Conservation (phyloP, 1,140 invertebrate genomes). For the Lordiphosa collinella region DNA sequence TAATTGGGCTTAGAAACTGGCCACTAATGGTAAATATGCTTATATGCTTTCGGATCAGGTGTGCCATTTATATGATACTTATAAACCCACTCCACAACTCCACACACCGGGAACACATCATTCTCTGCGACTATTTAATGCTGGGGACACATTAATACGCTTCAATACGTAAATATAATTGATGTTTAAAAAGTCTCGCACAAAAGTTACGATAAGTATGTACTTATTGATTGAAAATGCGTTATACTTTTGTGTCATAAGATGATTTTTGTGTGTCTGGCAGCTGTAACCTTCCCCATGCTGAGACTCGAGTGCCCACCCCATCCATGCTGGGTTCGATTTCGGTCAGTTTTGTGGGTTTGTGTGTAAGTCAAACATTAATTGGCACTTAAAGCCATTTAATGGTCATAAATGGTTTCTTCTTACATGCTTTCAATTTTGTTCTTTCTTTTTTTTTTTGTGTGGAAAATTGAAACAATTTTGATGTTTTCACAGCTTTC, state of each 20-base stretch:
- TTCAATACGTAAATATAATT: conserved; percentile 67
- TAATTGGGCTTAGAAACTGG: too few species aligned
- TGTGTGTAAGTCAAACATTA: conserved; percentile 62
- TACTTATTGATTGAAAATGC: conserved; percentile 25
- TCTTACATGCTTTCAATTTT: conserved; percentile 9
- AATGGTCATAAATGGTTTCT: conserved; percentile 38
- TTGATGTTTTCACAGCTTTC: conserved; percentile 63
- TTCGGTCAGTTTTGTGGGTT: conserved; percentile 13
- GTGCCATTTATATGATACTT: too few species aligned
- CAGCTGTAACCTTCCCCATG: conserved; percentile 53
- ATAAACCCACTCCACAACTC: too few species aligned
- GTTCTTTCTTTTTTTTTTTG: conserved; percentile 16
- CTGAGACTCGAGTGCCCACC: conserved; percentile 18
- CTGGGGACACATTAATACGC: conserved; percentile 48
- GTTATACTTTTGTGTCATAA: conserved; percentile 57
- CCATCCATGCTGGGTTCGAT: conserved; percentile 11
- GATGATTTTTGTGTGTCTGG: conserved; percentile 28
- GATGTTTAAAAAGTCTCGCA: conserved; percentile 63
- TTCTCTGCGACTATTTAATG: too few species aligned
- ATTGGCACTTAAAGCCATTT: conserved; percentile 73
- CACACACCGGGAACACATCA: too few species aligned
- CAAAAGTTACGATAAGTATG: conserved; percentile 69
- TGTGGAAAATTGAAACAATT: conserved; percentile 40
- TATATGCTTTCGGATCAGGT: too few species aligned
- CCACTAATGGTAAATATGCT: too few species aligned